These are phyloP conservation scores for Poecilia picta DNA, from an alignment of 2,797 vertebrate species.

Conservation along the genomic window DNA sequence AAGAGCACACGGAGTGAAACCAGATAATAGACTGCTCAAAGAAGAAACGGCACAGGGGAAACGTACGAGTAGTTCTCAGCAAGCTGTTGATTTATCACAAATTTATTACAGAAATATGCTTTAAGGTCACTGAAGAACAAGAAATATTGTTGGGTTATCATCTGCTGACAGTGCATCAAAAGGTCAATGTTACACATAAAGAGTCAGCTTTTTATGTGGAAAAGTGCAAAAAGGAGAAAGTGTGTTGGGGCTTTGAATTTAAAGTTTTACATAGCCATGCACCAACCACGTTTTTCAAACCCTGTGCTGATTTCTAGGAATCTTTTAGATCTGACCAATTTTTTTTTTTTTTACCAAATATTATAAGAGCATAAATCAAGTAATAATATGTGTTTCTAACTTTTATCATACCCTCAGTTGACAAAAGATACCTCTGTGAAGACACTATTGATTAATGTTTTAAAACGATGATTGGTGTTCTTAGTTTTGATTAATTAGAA, in stretches of 20 bases:
- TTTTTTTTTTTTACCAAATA: background rate
- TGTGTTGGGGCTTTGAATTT: background rate
- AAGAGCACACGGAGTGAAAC: constrained; percentile 15
- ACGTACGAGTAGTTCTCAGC: background rate
- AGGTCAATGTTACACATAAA: constrained; percentile 7
- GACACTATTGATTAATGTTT: background rate
- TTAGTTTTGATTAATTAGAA: background rate
- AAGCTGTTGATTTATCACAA: constrained; percentile 3
- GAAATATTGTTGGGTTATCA: background rate
- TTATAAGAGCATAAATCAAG: background rate
- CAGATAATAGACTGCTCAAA: background rate
- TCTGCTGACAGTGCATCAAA: constrained; percentile 18
- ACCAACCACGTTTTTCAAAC: background rate
- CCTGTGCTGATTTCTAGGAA: background rate
- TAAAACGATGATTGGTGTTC: background rate
- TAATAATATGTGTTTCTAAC: background rate
- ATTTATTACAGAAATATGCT: constrained; percentile 11
- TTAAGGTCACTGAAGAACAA: constrained; percentile 14
- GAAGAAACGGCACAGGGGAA: constrained; percentile 9
- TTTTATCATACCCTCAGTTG: background rate
- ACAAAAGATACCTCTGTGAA: background rate
- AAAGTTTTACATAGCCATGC: background rate
- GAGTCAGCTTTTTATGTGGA: background rate
- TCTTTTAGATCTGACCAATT: background rate
- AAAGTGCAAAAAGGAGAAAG: background rate